phyloP scores from a whole-genome alignment of 2,113 vertebrate genomes.

The Agapornis roseicollis region DNA sequence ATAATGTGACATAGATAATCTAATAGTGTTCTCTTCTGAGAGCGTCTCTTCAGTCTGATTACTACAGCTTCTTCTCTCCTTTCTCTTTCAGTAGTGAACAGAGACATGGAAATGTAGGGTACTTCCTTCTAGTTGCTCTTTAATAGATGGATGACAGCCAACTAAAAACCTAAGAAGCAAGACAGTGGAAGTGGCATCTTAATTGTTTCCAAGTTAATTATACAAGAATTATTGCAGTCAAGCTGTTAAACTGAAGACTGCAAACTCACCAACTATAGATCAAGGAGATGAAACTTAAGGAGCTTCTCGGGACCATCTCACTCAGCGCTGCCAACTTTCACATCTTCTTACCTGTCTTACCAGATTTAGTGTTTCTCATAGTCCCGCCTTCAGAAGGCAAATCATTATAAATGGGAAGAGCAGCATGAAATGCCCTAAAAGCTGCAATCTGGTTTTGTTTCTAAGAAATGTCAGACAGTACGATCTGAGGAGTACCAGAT shows the following conservation, averaged over 20 bases:
- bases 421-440: not conserved
- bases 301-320: not conserved
- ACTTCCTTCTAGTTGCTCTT: not conserved
- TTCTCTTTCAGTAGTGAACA: not conserved
- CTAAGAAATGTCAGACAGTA: not conserved
- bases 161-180: not conserved
- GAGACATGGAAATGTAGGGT: not conserved
- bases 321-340: not conserved
- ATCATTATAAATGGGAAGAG: not conserved
- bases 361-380: not conserved
- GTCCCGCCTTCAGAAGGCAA: not conserved
- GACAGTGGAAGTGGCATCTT: not conserved
- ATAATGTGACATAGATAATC: not conserved
- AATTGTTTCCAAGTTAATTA: not conserved
- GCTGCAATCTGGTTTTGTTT: not conserved
- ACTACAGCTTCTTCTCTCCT: not conserved
- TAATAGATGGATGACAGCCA: not conserved
- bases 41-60: not conserved
- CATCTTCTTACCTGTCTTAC: not conserved
- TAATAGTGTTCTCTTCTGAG: not conserved
- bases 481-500: not conserved
- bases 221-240: not conserved
- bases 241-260: not conserved
- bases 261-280: not conserved
- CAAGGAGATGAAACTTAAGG: not conserved